A percentile compares a stretch with the other conserved stretches of the same genome.
These are phyloP conservation scores for Ammodytes marinus DNA, from an alignment of 2,113 vertebrate genomes.

Conservation along the genomic window DNA sequence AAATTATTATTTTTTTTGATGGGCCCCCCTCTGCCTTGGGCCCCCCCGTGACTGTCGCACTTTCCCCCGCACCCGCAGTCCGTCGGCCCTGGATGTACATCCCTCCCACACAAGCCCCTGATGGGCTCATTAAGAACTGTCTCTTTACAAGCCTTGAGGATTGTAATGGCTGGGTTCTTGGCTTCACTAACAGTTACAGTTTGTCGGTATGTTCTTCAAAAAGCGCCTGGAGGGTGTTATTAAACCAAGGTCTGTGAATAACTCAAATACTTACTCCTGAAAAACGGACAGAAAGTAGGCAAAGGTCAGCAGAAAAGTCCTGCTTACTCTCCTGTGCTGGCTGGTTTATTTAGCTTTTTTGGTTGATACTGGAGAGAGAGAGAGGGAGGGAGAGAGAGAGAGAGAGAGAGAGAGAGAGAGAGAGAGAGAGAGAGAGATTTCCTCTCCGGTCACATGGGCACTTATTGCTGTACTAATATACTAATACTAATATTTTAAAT, in stretches of 20 bases:
- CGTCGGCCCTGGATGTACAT: no score
- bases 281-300: constrained; percentile 19
- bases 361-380: background rate
- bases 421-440: constrained; percentile 16
- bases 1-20: no score
- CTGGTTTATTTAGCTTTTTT: constrained; percentile 15
- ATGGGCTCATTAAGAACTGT: constrained; percentile 21
- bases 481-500: no score
- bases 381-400: background rate
- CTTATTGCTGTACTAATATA: constrained; percentile 56
- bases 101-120: constrained; percentile 16
- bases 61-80: no score
- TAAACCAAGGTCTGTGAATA: constrained; percentile 15
- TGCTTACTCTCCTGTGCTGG: constrained; percentile 22
- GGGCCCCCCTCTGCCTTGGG: no score
- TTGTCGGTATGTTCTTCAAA: constrained; percentile 18
- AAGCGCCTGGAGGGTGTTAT: background rate
- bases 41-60: no score
- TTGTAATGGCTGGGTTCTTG: constrained; percentile 37
- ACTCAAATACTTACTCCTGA: constrained; percentile 1
- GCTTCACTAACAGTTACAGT: background rate
- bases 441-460: constrained; percentile 40
- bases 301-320: background rate
- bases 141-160: background rate
- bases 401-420: background rate